These are phyloP conservation scores for Stegodyphus mimosarum DNA, from an alignment of 1,140 invertebrate genomes.

Conservation along the genomic window DNA sequence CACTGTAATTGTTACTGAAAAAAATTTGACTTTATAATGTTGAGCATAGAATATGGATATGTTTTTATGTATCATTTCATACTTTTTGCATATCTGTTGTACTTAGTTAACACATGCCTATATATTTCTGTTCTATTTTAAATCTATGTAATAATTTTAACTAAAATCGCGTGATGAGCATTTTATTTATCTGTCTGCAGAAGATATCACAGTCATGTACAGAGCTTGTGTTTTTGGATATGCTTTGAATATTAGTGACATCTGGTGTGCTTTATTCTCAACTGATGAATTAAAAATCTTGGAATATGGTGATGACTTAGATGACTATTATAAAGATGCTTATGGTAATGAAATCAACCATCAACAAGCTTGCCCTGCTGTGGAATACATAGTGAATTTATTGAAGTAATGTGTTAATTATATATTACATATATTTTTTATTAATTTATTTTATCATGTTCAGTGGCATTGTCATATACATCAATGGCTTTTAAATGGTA, in stretches of 20 bases:
- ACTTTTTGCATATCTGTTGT: no score
- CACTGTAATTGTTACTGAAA: no score
- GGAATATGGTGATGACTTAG: conserved; percentile 62
- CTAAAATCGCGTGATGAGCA: neutral
- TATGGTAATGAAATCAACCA: conserved; percentile 62
- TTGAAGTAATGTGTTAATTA: conserved; percentile 31
- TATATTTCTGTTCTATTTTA: no score
- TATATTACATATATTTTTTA: no score
- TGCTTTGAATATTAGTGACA: conserved; percentile 56
- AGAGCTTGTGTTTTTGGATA: conserved; percentile 61
- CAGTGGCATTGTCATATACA: no score
- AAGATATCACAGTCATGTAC: conserved; percentile 55
- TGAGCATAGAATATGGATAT: no score
- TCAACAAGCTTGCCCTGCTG: conserved; percentile 62
- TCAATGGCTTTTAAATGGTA: no score
- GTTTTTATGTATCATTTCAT: no score
- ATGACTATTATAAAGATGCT: conserved; percentile 63
- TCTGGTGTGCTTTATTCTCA: conserved; percentile 63
- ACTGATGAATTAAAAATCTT: conserved; percentile 61
- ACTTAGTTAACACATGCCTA: no score
- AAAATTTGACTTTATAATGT: no score
- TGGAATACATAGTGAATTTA: conserved; percentile 57
- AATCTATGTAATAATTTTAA: no score
- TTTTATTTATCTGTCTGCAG: conserved; percentile 15
- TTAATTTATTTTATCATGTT: no score